Conservation (phyloP, 2,113 vertebrate genomes). For the Pseudopodoces humilis region DNA sequence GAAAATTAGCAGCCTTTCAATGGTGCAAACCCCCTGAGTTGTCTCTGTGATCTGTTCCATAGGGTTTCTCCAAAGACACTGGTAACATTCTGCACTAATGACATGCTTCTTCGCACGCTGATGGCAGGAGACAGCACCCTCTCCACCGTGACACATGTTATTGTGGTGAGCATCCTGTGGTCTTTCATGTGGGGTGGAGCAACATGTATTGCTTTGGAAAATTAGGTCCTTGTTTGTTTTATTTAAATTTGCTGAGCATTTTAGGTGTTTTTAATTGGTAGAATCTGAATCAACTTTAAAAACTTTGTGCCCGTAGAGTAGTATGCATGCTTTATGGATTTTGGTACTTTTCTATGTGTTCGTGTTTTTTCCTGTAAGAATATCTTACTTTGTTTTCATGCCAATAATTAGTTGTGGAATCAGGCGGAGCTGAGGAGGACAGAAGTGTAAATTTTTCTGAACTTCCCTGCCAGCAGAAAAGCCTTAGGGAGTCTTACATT, state of each 20-base stretch:
- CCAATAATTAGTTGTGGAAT: not conserved
- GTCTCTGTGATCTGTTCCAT: not conserved
- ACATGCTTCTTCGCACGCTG: constrained; percentile 88
- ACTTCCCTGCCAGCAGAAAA: not conserved
- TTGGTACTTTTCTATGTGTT: not conserved
- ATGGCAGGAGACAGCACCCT: constrained; percentile 88
- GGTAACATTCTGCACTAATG: constrained; percentile 93
- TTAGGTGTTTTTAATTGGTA: not conserved
- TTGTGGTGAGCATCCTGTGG: constrained; percentile 85
- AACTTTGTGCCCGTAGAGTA: not conserved
- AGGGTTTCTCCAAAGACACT: constrained; percentile 95
- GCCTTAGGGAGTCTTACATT: not conserved
- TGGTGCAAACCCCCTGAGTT: not conserved
- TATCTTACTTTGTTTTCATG: not conserved
- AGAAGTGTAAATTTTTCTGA: not conserved
- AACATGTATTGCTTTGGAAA: not conserved
- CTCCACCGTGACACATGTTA: constrained; percentile 89
- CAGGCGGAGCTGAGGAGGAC: not conserved
- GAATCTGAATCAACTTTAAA: not conserved
- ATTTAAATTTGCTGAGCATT: not conserved
- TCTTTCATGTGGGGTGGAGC: not conserved
- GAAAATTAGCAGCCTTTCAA: not conserved
- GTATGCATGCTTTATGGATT: not conserved
- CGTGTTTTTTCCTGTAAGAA: not conserved
- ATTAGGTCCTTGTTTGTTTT: not conserved